Evolutionary conservation across 2,113 vertebrate species (phyloP).

Genomic region (Nibea coibor): DNA sequence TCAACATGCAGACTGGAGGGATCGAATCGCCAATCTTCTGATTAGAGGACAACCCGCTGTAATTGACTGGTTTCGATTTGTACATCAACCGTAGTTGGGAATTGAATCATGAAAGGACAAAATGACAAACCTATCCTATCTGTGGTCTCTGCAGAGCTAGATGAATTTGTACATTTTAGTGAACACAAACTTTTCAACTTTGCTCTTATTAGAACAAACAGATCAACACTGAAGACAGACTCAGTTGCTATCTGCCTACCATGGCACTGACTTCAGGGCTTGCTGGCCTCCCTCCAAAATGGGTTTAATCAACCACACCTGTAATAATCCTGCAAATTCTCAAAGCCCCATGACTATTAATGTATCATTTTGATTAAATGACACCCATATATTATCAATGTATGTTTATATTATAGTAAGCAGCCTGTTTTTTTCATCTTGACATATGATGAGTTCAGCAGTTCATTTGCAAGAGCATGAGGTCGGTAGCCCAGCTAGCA

Average conservation of each 20-base stretch:
- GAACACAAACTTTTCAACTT: neutral
- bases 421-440: neutral
- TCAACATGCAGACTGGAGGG: too few relatives aligned
- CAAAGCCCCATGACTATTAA: neutral
- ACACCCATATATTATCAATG: neutral
- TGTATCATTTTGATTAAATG: slow-evolving; percentile 13
- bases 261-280: slow-evolving; percentile 6
- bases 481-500: neutral
- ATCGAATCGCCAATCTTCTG: too few relatives aligned
- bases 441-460: neutral
- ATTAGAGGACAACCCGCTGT: too few relatives aligned
- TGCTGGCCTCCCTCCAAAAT: neutral
- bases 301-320: slow-evolving; percentile 5
- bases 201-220: neutral
- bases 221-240: neutral
- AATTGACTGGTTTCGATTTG: too few relatives aligned
- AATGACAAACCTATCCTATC: neutral
- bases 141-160: neutral
- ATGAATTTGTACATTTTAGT: neutral
- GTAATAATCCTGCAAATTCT: slow-evolving; percentile 11
- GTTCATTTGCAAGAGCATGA: neutral
- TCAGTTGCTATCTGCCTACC: neutral
- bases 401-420: neutral
- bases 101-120: too few relatives aligned
- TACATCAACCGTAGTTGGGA: too few relatives aligned